Conservation (phyloP, 2,888 invertebrate species). For the Thelaira solivaga region DNA sequence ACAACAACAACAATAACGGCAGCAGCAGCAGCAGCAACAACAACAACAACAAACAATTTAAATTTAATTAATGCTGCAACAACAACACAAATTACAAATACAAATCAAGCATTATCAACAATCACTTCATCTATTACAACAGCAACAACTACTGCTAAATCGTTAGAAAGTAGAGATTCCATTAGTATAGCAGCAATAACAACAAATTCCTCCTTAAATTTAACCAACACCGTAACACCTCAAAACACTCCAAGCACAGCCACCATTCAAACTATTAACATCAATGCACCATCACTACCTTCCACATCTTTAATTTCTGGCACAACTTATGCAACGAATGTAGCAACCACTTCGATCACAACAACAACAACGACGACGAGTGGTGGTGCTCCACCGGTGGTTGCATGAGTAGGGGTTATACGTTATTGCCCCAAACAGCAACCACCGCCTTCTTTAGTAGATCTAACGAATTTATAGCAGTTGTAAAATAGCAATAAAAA, state of each 20-base stretch:
- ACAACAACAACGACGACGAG: slow-evolving; percentile 35
- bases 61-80: slow-evolving; percentile 19
- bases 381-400: slow-evolving; percentile 70
- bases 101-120: slow-evolving; percentile 26
- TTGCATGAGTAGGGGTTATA: slow-evolving; percentile 75
- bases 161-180: slow-evolving; percentile 59
- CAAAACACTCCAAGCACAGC: slow-evolving; percentile 25
- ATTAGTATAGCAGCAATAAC: slow-evolving; percentile 46
- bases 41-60: background rate
- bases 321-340: slow-evolving; percentile 14
- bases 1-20: background rate
- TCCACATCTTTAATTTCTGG: background rate
- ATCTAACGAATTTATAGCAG: slow-evolving; percentile 72
- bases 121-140: slow-evolving; percentile 41
- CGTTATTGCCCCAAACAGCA: slow-evolving; percentile 72
- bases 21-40: too few relatives aligned
- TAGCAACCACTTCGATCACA: slow-evolving; percentile 31
- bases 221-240: slow-evolving; percentile 63
- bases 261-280: slow-evolving; percentile 14
- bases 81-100: slow-evolving; percentile 23
- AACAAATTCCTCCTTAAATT: slow-evolving; percentile 63
- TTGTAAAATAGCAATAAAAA: slow-evolving; percentile 53
- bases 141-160: slow-evolving; percentile 58
- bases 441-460: slow-evolving; percentile 42
- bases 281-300: background rate